These are phyloP conservation scores for Aptenodytes forsteri DNA, from an alignment of 2,113 vertebrate species.

Conservation along the genomic window DNA sequence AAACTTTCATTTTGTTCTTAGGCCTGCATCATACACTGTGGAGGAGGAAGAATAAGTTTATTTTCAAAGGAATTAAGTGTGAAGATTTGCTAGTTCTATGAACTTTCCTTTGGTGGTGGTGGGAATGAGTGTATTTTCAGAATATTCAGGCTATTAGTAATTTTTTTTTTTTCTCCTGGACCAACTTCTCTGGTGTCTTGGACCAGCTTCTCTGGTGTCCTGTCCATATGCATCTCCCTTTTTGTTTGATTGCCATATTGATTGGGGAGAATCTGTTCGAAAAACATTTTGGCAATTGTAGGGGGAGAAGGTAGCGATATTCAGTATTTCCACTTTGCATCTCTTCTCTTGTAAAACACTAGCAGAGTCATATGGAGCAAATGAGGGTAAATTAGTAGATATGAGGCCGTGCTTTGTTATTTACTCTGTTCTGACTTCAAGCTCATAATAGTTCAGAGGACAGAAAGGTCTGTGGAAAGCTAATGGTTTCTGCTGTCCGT, in stretches of 20 bases:
- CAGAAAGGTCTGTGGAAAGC: not conserved
- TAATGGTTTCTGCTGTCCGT: not conserved
- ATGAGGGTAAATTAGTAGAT: not conserved
- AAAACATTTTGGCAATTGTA: not conserved
- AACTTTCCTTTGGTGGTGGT: not conserved
- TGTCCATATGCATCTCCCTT: not conserved
- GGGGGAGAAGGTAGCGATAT: not conserved
- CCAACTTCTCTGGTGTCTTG: not conserved
- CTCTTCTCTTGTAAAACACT: not conserved
- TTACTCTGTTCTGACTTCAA: not conserved
- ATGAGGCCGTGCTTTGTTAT: fast-evolving
- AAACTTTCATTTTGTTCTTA: not conserved
- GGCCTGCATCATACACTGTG: not conserved
- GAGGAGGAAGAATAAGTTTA: not conserved
- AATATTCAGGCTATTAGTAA: not conserved
- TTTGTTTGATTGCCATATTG: not conserved
- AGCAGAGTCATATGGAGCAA: not conserved
- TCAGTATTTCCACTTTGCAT: not conserved
- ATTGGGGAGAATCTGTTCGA: not conserved
- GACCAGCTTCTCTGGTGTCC: not conserved
- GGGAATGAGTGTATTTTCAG: not conserved
- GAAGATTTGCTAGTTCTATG: not conserved
- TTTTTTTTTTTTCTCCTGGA: not conserved
- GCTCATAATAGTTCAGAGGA: not conserved
- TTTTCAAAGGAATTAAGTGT: not conserved